Evolutionary conservation across 2,113 vertebrate species (phyloP), one percentile per base, ranked within the genome.

Genomic region (Talpa occidentalis): DNA sequence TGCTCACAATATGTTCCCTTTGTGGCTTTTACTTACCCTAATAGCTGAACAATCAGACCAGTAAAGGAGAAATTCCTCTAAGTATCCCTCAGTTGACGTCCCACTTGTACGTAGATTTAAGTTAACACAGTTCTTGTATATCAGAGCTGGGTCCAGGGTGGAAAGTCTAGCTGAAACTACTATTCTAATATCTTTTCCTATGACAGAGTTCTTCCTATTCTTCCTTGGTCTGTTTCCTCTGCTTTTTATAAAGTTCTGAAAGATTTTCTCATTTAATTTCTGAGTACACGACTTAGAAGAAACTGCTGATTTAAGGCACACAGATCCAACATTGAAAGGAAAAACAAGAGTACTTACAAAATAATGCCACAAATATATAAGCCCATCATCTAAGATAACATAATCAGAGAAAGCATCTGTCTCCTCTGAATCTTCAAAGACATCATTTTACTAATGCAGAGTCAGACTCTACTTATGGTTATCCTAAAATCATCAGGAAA

Each of bases 311-410:
- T 76, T 66, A 82, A 76, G 72, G 26, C 44, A 52, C 76, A 35
- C 9, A 54, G 17, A 69, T 67, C 22, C n/a, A 40, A 87, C 17
- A 26, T 24, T 78, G 70, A 59, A 54, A 22, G 12, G 32, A 21
- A 81, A 76, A 88, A 19, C 66, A 94, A 32, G 24, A 78, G 60
- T 80, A 90, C 59, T 72, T 59, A 60, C 26, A 73, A 83, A 66
- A 42, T 67, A 49, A 9, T 84, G 32, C 35, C 9, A 21, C 62
- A 83, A 62, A 56, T 54, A n/a, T 24, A 9, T 32, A 67, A 64
- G 30, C 2, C 7, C 26, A 9, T 70, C 40, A 44, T 67, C 52
- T 81, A 69, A 77, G 16, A 30, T 77, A 24, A 30, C 26, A 1
- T 78, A 30, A 6, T 40, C 42, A 3, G 19, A 84, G 60, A 80